phyloP scores from a whole-genome alignment of 2,113 vertebrate species.

The Saguinus imperator region DNA sequence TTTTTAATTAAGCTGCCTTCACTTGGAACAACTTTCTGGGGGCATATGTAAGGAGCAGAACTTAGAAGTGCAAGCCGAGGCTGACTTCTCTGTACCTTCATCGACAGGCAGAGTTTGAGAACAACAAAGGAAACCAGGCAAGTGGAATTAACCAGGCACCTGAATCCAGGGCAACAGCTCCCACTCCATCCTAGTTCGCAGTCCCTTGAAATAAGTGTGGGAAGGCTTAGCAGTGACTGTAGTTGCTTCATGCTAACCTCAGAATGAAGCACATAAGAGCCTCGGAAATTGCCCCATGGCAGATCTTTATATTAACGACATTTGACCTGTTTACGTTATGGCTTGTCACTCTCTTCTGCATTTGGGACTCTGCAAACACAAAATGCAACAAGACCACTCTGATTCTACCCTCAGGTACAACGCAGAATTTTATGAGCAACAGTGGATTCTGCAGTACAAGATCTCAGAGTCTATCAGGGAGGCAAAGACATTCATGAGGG shows the following conservation, averaged over 20 bases:
- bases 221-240: not conserved
- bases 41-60: not conserved
- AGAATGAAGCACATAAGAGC: not conserved
- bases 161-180: fast-evolving
- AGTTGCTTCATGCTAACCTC: not conserved
- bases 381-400: not conserved
- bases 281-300: not conserved
- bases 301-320: not conserved
- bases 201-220: not conserved
- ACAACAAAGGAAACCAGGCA: not conserved
- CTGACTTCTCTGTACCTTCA: not conserved
- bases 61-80: not conserved
- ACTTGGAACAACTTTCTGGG: conserved; percentile 51
- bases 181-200: fast-evolving
- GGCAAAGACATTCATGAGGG: not conserved
- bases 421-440: not conserved
- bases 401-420: not conserved
- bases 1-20: conserved; percentile 73
- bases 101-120: not conserved
- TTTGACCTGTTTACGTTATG: not conserved
- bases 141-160: not conserved
- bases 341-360: not conserved
- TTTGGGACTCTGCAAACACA: not conserved
- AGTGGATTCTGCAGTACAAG: not conserved
- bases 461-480: not conserved